Conservation (phyloP, 2,888 invertebrate genomes). For the Uropetala carovei region DNA sequence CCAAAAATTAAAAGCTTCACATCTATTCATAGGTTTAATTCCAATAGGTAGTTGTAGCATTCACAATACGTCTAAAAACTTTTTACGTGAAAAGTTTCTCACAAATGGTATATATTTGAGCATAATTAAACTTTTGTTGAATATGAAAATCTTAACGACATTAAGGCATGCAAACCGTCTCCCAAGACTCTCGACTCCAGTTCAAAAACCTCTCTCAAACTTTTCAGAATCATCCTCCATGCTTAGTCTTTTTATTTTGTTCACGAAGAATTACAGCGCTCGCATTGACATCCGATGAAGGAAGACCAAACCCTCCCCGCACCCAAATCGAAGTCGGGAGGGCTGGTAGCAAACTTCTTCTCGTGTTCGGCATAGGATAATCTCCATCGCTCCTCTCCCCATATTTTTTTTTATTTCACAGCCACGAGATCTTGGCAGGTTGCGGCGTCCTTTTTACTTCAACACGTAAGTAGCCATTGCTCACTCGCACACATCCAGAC, state of each 20-base stretch:
- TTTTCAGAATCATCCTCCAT: not conserved
- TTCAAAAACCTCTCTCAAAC: no score
- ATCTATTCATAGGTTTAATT: no score
- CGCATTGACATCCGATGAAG: constrained; percentile 47
- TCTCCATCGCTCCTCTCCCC: not conserved
- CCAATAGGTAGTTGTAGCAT: no score
- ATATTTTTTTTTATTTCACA: not conserved
- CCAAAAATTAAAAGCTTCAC: no score
- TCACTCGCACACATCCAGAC: not conserved
- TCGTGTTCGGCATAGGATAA: constrained; percentile 34
- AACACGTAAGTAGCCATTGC: not conserved
- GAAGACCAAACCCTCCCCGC: constrained; percentile 2
- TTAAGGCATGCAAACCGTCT: no score
- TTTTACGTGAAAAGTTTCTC: no score
- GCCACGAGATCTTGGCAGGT: not conserved
- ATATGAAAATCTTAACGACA: no score
- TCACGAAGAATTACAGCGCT: constrained; percentile 42
- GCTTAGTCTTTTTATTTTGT: not conserved
- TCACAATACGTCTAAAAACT: no score
- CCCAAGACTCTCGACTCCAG: no score
- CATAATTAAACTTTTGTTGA: no score
- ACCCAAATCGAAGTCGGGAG: constrained; percentile 25
- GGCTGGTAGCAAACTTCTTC: constrained; percentile 37
- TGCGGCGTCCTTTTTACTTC: not conserved
- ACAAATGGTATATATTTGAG: no score